These are phyloP conservation scores for Ianthella basta DNA, from an alignment of 37 sponge, comb jelly and placozoan genomes.

Conservation along the genomic window DNA sequence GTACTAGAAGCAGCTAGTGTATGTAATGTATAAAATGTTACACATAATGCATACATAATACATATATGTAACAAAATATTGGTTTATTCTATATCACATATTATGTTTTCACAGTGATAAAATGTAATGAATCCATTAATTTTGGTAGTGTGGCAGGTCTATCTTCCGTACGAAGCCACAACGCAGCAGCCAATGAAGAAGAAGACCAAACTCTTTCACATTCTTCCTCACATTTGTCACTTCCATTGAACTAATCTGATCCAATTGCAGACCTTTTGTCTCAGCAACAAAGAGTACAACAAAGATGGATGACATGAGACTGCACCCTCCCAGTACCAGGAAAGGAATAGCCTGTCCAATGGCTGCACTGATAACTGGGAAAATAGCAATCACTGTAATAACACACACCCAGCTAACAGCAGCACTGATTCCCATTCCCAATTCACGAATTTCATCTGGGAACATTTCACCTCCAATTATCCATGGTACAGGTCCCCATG, in stretches of 20 bases:
- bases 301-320: conserved; percentile 33
- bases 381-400: neutral
- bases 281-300: conserved; percentile 68
- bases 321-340: conserved; percentile 24
- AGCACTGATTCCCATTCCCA: conserved; percentile 32
- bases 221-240: neutral
- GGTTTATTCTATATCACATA: neutral
- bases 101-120: too few species aligned
- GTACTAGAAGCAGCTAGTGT: too few species aligned
- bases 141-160: too few species aligned
- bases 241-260: conserved; percentile 38
- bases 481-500: conserved; percentile 72
- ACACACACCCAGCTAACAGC: conserved; percentile 15
- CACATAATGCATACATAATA: too few species aligned
- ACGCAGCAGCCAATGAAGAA: neutral
- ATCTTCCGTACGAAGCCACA: too few species aligned
- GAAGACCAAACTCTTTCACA: conserved; percentile 1
- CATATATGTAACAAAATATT: too few species aligned
- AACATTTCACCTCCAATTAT: conserved; percentile 47
- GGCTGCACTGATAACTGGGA: neutral
- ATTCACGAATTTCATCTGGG: conserved; percentile 32
- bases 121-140: too few species aligned
- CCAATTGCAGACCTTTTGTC: conserved; percentile 57
- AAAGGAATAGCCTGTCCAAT: conserved; percentile 29
- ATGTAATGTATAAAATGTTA: too few species aligned